These are phyloP conservation scores for Caradrina clavipalpis DNA, from an alignment of 2,888 invertebrate genomes.

Conservation along the genomic window DNA sequence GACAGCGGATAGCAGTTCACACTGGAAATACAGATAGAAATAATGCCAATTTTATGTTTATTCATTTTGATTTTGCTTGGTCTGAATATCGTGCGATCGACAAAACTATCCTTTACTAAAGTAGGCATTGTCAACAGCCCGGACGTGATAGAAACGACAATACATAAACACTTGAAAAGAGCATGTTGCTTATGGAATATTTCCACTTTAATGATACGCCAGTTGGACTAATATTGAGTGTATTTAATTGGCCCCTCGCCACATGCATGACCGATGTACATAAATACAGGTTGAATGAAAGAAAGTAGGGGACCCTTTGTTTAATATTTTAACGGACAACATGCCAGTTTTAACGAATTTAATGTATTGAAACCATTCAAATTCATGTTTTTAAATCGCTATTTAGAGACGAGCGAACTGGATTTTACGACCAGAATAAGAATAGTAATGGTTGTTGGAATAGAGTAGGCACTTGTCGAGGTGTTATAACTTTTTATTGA, in stretches of 20 bases:
- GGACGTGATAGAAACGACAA: slow-evolving; percentile 21
- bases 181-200: slow-evolving; percentile 31
- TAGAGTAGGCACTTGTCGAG: slow-evolving; percentile 45
- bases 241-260: slow-evolving; percentile 64
- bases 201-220: slow-evolving; percentile 47
- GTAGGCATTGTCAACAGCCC: slow-evolving; percentile 32
- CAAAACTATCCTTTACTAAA: slow-evolving; percentile 23
- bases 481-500: slow-evolving; percentile 37
- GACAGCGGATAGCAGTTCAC: slow-evolving; percentile 36
- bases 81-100: slow-evolving; percentile 33
- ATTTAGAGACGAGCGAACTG: slow-evolving; percentile 24
- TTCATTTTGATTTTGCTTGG: slow-evolving; percentile 23
- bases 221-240: slow-evolving; percentile 50
- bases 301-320: slow-evolving; percentile 10
- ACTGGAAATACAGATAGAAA: slow-evolving; percentile 12
- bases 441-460: slow-evolving; percentile 48
- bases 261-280: slow-evolving; percentile 36
- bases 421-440: slow-evolving; percentile 47
- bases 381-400: slow-evolving; percentile 18
- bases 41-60: slow-evolving; percentile 7
- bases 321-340: slow-evolving; percentile 12
- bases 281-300: slow-evolving; percentile 21
- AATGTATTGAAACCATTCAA: slow-evolving; percentile 14
- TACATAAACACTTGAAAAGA: slow-evolving; percentile 22
- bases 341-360: slow-evolving; percentile 14